These are phyloP conservation scores for Galeruca laticollis DNA, from an alignment of 2,888 invertebrate species.

Conservation along the genomic window DNA sequence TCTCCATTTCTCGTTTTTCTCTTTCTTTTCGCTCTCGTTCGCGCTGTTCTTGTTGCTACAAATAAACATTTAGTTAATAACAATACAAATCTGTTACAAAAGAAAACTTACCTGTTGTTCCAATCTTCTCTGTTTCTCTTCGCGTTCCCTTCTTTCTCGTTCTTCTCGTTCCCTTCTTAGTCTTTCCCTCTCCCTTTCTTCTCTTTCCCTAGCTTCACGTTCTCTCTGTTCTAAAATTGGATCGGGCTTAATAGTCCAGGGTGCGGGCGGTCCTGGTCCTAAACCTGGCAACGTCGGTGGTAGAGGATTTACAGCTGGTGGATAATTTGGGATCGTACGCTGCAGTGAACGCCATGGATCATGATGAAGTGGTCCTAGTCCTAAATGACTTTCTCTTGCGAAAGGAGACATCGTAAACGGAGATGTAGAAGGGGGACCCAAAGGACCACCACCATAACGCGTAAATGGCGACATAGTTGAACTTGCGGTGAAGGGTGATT, in stretches of 20 bases:
- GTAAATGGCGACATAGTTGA: slow-evolving; percentile 85
- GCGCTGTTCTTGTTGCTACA: slow-evolving; percentile 63
- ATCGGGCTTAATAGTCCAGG: slow-evolving; percentile 78
- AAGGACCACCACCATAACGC: slow-evolving; percentile 76
- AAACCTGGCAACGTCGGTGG: slow-evolving; percentile 66
- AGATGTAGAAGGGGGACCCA: slow-evolving; percentile 69
- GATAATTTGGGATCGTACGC: slow-evolving; percentile 68
- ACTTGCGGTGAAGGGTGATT: slow-evolving; percentile 66
- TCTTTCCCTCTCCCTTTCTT: slow-evolving; percentile 71
- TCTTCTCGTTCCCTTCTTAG: slow-evolving; percentile 71
- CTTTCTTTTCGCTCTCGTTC: slow-evolving; percentile 69
- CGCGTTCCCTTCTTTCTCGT: slow-evolving; percentile 72
- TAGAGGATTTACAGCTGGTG: slow-evolving; percentile 66
- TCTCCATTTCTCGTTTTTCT: slow-evolving; percentile 71
- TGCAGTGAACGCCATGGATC: slow-evolving; percentile 80
- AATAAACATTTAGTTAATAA: slow-evolving; percentile 24
- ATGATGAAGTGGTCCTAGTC: slow-evolving; percentile 69
- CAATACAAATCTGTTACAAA: neutral
- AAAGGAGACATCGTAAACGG: slow-evolving; percentile 79
- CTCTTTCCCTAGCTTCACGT: slow-evolving; percentile 73
- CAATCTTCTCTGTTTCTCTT: slow-evolving; percentile 66
- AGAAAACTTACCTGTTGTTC: slow-evolving; percentile 67
- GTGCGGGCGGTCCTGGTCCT: slow-evolving; percentile 66
- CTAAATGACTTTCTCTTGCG: slow-evolving; percentile 64
- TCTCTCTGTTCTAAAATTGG: slow-evolving; percentile 71